Percentiles rank a stretch among this genome's conserved stretches.
phyloP scores from a whole-genome alignment of 2,113 vertebrate genomes.

The Echinops telfairi region DNA sequence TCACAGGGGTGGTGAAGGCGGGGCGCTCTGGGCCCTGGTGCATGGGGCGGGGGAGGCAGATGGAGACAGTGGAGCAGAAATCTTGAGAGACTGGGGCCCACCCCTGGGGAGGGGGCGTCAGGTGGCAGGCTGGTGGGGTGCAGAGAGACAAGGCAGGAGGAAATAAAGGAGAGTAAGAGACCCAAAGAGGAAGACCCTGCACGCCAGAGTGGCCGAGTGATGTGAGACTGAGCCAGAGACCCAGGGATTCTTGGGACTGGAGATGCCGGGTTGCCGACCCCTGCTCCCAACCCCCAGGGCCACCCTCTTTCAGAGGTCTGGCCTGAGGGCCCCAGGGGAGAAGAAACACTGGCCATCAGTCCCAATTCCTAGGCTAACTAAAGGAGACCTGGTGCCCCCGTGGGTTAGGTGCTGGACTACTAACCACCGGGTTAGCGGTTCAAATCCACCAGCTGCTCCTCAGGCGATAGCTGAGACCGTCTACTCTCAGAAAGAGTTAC shows the following conservation, averaged over 20 bases:
- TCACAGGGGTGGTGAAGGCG: not conserved
- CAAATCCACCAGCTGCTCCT: too few species aligned
- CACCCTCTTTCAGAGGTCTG: not conserved
- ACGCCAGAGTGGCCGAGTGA: accelerated
- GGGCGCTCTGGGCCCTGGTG: too few species aligned
- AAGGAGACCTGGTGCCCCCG: not conserved
- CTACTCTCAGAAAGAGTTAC: too few species aligned
- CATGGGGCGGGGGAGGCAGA: not conserved
- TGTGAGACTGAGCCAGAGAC: not conserved
- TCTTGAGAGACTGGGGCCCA: accelerated
- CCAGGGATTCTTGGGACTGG: not conserved
- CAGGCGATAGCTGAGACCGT: too few species aligned
- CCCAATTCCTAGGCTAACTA: not conserved
- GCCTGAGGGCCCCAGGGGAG: not conserved
- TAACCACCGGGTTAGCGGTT: too few species aligned
- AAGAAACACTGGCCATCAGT: not conserved
- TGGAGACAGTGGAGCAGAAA: accelerated
- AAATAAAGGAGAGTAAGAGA: too few species aligned
- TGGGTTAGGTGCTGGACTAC: too few species aligned
- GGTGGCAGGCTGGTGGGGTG: not conserved
- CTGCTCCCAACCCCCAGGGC: accelerated
- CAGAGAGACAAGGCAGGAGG: too few species aligned
- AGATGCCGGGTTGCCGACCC: not conserved
- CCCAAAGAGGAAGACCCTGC: too few species aligned
- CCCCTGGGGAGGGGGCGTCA: accelerated